phyloP scores from a whole-genome alignment of 2,888 invertebrate genomes.

The Muscina levida region DNA sequence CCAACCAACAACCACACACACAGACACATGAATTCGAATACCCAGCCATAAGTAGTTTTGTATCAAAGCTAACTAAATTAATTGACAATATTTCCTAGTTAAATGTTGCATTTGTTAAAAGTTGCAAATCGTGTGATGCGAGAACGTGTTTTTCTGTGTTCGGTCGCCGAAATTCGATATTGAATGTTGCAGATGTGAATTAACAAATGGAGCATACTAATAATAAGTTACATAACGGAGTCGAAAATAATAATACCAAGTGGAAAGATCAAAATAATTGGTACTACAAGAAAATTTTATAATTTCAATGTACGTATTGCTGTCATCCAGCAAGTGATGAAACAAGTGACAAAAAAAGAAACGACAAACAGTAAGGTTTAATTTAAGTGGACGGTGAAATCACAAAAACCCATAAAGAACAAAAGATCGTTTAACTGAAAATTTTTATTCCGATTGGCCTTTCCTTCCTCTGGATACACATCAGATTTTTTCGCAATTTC shows the following conservation, averaged over 20 bases:
- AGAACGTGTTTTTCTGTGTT: slow-evolving; percentile 4
- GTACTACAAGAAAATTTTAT: slow-evolving; percentile 35
- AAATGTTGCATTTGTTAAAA: slow-evolving; percentile 11
- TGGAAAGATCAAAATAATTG: slow-evolving; percentile 41
- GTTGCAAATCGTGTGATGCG: slow-evolving; percentile 9
- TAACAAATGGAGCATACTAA: slow-evolving; percentile 39
- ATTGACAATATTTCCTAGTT: slow-evolving; percentile 50
- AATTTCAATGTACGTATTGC: slow-evolving; percentile 50
- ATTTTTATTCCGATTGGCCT: slow-evolving; percentile 23
- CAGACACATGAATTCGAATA: slow-evolving; percentile 13
- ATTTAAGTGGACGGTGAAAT: too few relatives aligned
- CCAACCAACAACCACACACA: slow-evolving; percentile 33
- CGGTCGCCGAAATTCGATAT: slow-evolving; percentile 1
- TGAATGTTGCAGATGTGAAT: slow-evolving; percentile 9
- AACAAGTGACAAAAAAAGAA: slow-evolving; percentile 27
- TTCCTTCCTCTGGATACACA: slow-evolving; percentile 34
- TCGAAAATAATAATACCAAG: slow-evolving; percentile 30
- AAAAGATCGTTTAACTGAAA: neutral
- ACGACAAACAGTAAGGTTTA: too few relatives aligned
- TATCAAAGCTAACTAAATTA: slow-evolving; percentile 56
- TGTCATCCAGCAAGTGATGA: neutral
- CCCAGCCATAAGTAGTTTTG: slow-evolving; percentile 42
- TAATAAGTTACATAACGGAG: slow-evolving; percentile 62
- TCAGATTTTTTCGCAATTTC: slow-evolving; percentile 20
- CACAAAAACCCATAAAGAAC: too few relatives aligned